Conservation (phyloP, 2,797 vertebrate species). For the Rachycentron canadum region DNA sequence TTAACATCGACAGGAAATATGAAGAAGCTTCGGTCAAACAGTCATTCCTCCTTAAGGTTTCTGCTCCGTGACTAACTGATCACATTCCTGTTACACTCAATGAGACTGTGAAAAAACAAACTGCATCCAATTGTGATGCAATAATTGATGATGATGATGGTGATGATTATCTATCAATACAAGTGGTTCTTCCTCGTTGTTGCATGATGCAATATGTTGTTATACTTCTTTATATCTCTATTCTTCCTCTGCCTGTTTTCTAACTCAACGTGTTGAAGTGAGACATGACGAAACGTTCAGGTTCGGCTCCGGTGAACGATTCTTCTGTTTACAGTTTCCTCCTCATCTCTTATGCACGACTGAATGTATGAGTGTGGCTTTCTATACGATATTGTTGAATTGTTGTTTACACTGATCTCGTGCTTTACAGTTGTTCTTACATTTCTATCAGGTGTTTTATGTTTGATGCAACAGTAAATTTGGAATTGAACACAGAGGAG, state of each 20-base stretch:
- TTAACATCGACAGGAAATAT: not conserved
- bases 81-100: conserved; percentile 45
- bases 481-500: conserved; percentile 73
- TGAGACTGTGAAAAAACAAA: conserved; percentile 47
- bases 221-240: conserved; percentile 68
- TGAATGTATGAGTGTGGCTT: conserved; percentile 74
- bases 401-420: conserved; percentile 69
- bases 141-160: conserved; percentile 21
- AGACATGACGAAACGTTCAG: conserved; percentile 43
- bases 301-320: conserved; percentile 14
- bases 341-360: conserved; percentile 77
- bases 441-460: conserved; percentile 83
- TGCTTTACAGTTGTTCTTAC: conserved; percentile 67
- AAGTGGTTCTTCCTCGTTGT: conserved; percentile 76
- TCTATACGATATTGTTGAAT: conserved; percentile 61
- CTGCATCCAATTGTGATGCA: conserved; percentile 23
- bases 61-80: conserved; percentile 7
- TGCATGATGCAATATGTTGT: conserved; percentile 82
- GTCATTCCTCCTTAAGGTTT: not conserved
- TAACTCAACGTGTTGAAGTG: conserved; percentile 45
- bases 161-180: conserved; percentile 51
- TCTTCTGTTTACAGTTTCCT: conserved; percentile 50
- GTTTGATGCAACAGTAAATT: conserved; percentile 82
- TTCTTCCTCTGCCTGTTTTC: conserved; percentile 68
- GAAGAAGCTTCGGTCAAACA: not conserved